A percentile compares a stretch with the other conserved stretches of the same genome.
Conservation (phyloP, 1,140 invertebrate species). For the Mycetomoellerius zeteki region DNA sequence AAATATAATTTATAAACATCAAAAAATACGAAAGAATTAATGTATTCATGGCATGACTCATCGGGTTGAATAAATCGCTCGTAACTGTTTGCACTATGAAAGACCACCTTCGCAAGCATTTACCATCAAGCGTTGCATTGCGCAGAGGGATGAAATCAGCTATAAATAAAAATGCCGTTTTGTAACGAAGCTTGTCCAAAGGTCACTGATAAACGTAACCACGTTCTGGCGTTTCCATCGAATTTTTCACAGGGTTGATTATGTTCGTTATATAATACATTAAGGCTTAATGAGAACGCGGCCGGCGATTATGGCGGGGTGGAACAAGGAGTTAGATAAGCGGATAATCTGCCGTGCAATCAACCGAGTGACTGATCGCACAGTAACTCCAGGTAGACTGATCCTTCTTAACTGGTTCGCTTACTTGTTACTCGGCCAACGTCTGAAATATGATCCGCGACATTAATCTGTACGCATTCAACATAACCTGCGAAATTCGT, state of each 20-base stretch:
- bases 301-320: neutral
- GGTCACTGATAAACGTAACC: constrained; percentile 27
- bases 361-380: constrained; percentile 52
- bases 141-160: constrained; percentile 17
- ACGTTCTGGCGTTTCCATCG: constrained; percentile 20
- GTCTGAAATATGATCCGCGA: constrained; percentile 33
- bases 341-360: constrained; percentile 56
- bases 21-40: neutral
- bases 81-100: neutral
- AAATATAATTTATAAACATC: neutral
- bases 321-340: constrained; percentile 14
- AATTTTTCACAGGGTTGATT: constrained; percentile 32
- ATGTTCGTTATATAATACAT: constrained; percentile 51
- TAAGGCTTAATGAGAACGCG: constrained; percentile 1
- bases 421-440: neutral
- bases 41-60: neutral
- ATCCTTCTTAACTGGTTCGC: constrained; percentile 37
- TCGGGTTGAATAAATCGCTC: constrained; percentile 34
- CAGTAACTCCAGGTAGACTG: constrained; percentile 27
- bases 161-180: constrained; percentile 46
- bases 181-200: constrained; percentile 30
- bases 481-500: constrained; percentile 22
- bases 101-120: neutral
- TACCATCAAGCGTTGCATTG: constrained; percentile 17
- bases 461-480: constrained; percentile 47